These are phyloP conservation scores for Rhynchotus rufescens DNA, from an alignment of 2,797 vertebrate genomes.

Conservation along the genomic window DNA sequence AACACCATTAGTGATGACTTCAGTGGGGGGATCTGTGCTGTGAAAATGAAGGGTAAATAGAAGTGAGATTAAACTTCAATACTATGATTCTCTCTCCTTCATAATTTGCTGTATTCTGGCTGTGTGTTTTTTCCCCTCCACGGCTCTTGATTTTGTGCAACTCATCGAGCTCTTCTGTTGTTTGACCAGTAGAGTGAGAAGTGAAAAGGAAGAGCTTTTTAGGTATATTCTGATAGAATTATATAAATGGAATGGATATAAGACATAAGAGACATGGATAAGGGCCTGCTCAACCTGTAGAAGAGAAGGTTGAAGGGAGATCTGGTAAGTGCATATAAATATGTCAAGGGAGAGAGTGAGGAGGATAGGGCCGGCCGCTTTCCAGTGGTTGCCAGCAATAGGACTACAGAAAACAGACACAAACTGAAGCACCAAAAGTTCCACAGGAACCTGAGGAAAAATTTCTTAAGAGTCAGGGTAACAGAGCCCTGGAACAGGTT, in stretches of 20 bases:
- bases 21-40: slow-evolving; percentile 12
- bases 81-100: neutral
- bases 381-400: too few species aligned
- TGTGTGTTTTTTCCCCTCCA: neutral
- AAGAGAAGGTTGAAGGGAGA: too few species aligned
- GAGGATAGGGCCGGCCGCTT: too few species aligned
- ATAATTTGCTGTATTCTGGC: neutral
- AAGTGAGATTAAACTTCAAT: neutral
- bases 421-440: too few species aligned
- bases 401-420: too few species aligned
- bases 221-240: neutral
- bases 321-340: too few species aligned
- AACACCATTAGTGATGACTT: slow-evolving; percentile 64
- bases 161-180: neutral
- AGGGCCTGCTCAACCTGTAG: too few species aligned
- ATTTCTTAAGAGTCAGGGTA: too few species aligned
- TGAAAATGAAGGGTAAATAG: neutral
- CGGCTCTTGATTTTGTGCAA: neutral
- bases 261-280: neutral
- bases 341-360: too few species aligned
- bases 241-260: neutral
- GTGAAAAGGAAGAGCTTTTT: neutral
- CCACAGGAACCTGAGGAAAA: too few species aligned
- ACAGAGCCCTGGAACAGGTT: too few species aligned
- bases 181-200: neutral